A percentile compares a stretch with the other conserved stretches of the same genome.
Conservation (phyloP, 2,113 vertebrate genomes). For the Rhadina sibilatrix region DNA sequence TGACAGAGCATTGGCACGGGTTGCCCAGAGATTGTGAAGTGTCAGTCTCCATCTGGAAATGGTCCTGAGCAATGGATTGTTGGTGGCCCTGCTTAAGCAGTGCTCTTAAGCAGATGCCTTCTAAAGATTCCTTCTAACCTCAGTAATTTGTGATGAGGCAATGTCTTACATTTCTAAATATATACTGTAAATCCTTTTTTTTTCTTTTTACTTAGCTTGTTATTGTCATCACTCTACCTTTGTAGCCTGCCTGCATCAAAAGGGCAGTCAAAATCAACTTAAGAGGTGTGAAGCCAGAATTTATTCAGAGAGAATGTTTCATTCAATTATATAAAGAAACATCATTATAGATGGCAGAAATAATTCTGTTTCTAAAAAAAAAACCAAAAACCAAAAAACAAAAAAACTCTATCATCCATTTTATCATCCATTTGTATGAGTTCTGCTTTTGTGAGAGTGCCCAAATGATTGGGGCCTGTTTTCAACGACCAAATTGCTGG, state of each 20-base stretch:
- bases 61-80: fast-evolving
- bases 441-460: neutral
- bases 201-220: neutral
- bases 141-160: neutral
- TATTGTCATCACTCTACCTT: neutral
- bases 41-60: neutral
- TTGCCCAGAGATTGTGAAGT: neutral
- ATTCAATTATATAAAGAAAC: neutral
- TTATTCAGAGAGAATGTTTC: neutral
- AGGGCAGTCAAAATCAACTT: neutral
- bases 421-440: neutral
- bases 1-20: neutral
- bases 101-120: neutral
- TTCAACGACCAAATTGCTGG: neutral
- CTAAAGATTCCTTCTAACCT: neutral
- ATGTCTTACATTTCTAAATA: neutral
- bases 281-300: neutral
- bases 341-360: neutral
- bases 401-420: too few species aligned
- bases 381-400: neutral
- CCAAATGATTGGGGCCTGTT: neutral
- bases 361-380: neutral
- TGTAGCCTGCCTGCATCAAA: neutral
- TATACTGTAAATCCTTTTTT: neutral
- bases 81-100: neutral